Percentiles rank a stretch among this genome's conserved stretches.
phyloP scores from a whole-genome alignment of 2,797 vertebrate genomes.

The Holocentrus rufus region DNA sequence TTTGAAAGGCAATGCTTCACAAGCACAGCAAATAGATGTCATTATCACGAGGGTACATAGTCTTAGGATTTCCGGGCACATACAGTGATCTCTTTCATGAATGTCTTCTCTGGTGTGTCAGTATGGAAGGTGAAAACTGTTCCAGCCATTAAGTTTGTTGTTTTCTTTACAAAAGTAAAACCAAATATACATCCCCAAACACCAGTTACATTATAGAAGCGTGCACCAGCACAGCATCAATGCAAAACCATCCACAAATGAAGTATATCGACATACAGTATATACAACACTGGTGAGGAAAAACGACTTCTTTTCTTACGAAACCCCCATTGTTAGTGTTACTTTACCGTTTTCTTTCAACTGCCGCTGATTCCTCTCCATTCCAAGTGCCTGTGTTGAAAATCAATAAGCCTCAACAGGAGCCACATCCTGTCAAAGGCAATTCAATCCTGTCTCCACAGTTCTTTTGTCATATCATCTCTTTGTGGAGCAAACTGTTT shows the following conservation, averaged over 20 bases:
- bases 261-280: conserved; percentile 69
- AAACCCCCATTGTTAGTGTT: conserved; percentile 75
- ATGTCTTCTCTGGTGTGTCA: conserved; percentile 39
- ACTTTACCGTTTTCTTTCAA: conserved; percentile 81
- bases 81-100: conserved; percentile 46
- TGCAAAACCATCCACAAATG: conserved; percentile 63
- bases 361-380: conserved; percentile 78
- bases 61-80: conserved; percentile 62
- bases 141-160: conserved; percentile 33
- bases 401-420: conserved; percentile 85
- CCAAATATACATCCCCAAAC: conserved; percentile 28
- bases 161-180: conserved; percentile 35
- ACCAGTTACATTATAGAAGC: conserved; percentile 18
- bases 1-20: conserved; percentile 81
- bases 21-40: conserved; percentile 81
- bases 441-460: conserved; percentile 83
- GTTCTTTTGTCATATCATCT: conserved; percentile 83
- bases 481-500: conserved; percentile 81
- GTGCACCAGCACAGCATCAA: conserved; percentile 27
- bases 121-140: conserved; percentile 28
- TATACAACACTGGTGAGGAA: conserved; percentile 61
- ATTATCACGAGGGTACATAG: conserved; percentile 79
- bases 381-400: conserved; percentile 80
- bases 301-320: conserved; percentile 64
- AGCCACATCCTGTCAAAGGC: conserved; percentile 85